These are phyloP conservation scores for Neodiprion virginianus DNA, from an alignment of 1,140 invertebrate genomes.

Conservation along the genomic window DNA sequence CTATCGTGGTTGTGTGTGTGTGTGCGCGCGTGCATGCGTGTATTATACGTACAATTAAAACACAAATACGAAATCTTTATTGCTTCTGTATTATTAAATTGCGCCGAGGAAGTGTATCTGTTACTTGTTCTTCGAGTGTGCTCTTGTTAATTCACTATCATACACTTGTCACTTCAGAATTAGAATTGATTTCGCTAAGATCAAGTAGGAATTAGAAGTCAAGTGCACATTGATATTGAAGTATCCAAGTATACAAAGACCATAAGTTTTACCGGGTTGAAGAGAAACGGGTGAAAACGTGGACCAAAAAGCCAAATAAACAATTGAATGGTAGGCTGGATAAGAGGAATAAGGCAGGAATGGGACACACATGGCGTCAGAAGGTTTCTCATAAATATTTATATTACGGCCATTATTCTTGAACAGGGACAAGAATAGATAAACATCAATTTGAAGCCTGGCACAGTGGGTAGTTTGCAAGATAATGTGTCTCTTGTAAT, in stretches of 20 bases:
- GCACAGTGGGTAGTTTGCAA: not conserved
- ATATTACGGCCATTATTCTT: conserved; percentile 5
- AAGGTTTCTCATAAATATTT: conserved; percentile 25
- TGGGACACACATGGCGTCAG: conserved; percentile 14
- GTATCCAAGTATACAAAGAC: not conserved
- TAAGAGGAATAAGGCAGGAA: not conserved
- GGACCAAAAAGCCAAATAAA: not conserved
- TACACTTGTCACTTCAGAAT: no score
- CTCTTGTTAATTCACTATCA: no score
- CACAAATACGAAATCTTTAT: no score
- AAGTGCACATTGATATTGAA: not conserved
- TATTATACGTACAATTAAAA: no score
- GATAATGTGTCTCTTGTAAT: not conserved
- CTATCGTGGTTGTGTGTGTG: not conserved
- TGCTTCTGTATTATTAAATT: no score
- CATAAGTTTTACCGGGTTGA: not conserved
- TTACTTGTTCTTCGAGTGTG: no score
- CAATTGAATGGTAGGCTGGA: not conserved
- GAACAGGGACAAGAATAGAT: conserved; percentile 15
- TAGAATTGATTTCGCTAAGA: no score
- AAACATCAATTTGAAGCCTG: not conserved
- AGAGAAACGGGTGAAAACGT: not conserved
- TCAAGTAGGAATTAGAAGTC: no score
- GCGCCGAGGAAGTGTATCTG: no score
- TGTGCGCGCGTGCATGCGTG: no score